Conservation (phyloP, 2,113 vertebrate genomes). For the Perognathus longimembris region DNA sequence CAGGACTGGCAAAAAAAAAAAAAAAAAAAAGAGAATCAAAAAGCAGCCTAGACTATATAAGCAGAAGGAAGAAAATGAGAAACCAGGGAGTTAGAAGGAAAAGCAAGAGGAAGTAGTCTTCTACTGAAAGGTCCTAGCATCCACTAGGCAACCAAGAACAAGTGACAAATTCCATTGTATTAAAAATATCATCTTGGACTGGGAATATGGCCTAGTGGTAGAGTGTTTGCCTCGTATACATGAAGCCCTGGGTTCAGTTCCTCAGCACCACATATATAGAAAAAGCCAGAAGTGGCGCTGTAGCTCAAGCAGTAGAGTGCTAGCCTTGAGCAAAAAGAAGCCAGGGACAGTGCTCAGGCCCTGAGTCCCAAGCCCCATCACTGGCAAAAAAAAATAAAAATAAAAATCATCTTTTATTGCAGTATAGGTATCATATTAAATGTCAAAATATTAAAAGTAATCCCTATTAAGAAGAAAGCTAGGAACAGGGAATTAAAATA, state of each 20-base stretch:
- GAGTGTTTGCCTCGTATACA: no score
- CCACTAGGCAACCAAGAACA: neutral
- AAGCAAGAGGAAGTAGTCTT: neutral
- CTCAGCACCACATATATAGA: no score
- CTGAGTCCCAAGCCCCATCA: no score
- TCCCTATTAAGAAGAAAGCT: neutral
- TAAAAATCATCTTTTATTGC: neutral
- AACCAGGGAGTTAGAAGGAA: neutral
- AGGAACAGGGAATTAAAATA: neutral
- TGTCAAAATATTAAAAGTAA: constrained; percentile 7
- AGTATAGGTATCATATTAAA: neutral
- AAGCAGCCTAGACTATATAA: neutral
- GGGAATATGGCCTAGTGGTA: no score
- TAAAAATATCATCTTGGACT: neutral
- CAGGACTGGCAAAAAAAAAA: neutral
- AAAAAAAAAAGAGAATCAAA: neutral
- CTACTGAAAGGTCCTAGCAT: neutral
- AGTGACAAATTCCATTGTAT: neutral
- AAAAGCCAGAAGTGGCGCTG: no score
- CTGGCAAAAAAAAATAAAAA: no score
- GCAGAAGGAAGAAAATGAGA: neutral
- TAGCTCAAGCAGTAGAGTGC: no score
- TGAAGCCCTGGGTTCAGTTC: no score
- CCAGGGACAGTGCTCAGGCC: no score
- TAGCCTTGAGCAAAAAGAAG: no score